phyloP scores from a whole-genome alignment of 2,888 invertebrate genomes.

The Timandra comae region DNA sequence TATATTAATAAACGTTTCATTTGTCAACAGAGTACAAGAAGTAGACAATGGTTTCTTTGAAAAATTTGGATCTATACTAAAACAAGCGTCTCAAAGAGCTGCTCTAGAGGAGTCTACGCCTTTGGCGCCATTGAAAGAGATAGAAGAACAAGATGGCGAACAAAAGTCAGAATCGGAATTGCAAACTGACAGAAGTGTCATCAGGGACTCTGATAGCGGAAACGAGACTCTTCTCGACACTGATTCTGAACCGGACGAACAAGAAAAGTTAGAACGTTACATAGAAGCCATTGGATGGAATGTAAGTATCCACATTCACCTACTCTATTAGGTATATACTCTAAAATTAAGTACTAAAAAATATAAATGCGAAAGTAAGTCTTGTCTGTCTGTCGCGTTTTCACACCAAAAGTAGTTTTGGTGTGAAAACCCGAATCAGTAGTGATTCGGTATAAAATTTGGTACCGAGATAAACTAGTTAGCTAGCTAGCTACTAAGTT shows the following conservation, averaged over 20 bases:
- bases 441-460: too few species aligned
- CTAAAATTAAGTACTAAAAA: too few species aligned
- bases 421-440: too few species aligned
- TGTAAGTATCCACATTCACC: slow-evolving; percentile 84
- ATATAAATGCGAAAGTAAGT: too few species aligned
- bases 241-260: slow-evolving; percentile 81
- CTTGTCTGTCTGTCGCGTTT: too few species aligned
- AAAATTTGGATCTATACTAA: slow-evolving; percentile 85
- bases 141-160: slow-evolving; percentile 61
- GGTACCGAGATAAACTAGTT: too few species aligned
- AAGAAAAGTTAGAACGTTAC: slow-evolving; percentile 78
- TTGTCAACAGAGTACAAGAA: slow-evolving; percentile 83
- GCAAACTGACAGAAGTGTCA: slow-evolving; percentile 53
- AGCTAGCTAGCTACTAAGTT: too few species aligned
- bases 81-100: slow-evolving; percentile 78
- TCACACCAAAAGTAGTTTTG: too few species aligned
- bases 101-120: slow-evolving; percentile 75
- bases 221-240: slow-evolving; percentile 77
- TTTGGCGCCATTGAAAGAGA: slow-evolving; percentile 68
- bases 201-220: slow-evolving; percentile 67
- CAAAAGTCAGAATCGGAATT: slow-evolving; percentile 49
- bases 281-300: slow-evolving; percentile 83
- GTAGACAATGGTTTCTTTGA: slow-evolving; percentile 90
- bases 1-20: slow-evolving; percentile 1
- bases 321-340: too few species aligned